Evolutionary conservation across 2,888 invertebrate species (phyloP).

Genomic region (Hesperia comma): DNA sequence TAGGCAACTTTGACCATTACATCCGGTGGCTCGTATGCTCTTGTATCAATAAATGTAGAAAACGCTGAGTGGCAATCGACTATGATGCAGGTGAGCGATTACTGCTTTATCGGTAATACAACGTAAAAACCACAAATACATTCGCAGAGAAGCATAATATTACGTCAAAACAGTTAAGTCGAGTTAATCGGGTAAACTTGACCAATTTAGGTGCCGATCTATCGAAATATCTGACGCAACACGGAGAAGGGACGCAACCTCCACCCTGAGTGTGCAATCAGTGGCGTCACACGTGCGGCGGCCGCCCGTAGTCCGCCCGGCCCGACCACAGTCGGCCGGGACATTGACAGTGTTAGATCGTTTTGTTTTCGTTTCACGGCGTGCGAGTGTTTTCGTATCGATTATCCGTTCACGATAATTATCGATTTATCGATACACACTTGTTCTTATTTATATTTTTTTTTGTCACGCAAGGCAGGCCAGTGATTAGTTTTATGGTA

Average conservation of each 20-base stretch:
- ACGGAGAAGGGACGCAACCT: background rate
- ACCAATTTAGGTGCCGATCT: conserved; percentile 4
- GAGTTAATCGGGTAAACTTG: conserved; percentile 10
- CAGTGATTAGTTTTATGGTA: background rate
- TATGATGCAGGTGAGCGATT: too few species aligned
- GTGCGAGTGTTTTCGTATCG: background rate
- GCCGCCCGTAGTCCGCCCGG: background rate
- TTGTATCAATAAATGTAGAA: too few species aligned
- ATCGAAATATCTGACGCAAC: conserved; percentile 5
- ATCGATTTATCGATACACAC: background rate
- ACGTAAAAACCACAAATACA: background rate
- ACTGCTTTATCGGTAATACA: too few species aligned
- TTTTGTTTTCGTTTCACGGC: background rate
- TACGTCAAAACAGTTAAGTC: conserved; percentile 4
- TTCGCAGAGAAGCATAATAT: background rate
- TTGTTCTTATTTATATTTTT: background rate
- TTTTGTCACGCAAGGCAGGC: background rate
- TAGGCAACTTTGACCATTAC: too few species aligned
- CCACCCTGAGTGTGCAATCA: background rate
- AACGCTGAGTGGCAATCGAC: too few species aligned
- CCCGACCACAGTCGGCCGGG: background rate
- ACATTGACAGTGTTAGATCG: background rate
- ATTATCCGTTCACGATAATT: background rate
- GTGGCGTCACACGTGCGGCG: background rate
- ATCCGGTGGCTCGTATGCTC: too few species aligned